These are phyloP conservation scores for Andrena bicolor DNA, from an alignment of 2,888 invertebrate genomes.

Conservation along the genomic window DNA sequence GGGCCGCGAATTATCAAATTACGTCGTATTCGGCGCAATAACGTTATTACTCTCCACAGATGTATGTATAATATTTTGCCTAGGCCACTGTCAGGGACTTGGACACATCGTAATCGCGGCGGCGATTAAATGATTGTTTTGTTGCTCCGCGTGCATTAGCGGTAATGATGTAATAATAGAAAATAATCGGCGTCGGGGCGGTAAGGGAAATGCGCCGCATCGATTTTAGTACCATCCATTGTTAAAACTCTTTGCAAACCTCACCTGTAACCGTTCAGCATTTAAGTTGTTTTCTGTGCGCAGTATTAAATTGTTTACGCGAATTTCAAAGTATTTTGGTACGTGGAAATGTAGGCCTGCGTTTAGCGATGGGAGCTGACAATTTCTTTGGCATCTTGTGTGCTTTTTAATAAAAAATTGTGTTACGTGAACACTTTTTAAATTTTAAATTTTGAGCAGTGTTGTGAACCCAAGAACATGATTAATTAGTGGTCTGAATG, in stretches of 20 bases:
- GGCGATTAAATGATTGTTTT: slow-evolving; percentile 58
- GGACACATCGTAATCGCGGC: slow-evolving; percentile 49
- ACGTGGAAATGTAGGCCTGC: no score
- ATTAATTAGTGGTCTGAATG: no score
- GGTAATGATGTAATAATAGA: slow-evolving; percentile 46
- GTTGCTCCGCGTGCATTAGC: slow-evolving; percentile 45
- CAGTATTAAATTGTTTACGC: no score
- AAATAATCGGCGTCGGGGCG: not conserved
- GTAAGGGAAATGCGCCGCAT: not conserved
- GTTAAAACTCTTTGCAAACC: slow-evolving; percentile 2
- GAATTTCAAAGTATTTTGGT: no score
- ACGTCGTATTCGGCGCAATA: slow-evolving; percentile 59
- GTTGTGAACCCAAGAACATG: no score
- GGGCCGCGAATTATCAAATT: slow-evolving; percentile 66
- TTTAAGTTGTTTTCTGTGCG: no score
- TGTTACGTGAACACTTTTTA: no score
- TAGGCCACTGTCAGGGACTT: slow-evolving; percentile 31
- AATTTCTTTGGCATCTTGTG: no score
- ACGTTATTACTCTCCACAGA: slow-evolving; percentile 63
- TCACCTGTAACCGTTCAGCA: not conserved
- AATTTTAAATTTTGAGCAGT: no score
- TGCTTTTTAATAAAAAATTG: no score
- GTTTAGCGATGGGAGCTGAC: no score
- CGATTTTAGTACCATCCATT: not conserved
- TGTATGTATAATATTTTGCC: slow-evolving; percentile 16